Evolutionary conservation across 1,140 invertebrate genomes (phyloP).

Genomic region (Papilio polyxenes): DNA sequence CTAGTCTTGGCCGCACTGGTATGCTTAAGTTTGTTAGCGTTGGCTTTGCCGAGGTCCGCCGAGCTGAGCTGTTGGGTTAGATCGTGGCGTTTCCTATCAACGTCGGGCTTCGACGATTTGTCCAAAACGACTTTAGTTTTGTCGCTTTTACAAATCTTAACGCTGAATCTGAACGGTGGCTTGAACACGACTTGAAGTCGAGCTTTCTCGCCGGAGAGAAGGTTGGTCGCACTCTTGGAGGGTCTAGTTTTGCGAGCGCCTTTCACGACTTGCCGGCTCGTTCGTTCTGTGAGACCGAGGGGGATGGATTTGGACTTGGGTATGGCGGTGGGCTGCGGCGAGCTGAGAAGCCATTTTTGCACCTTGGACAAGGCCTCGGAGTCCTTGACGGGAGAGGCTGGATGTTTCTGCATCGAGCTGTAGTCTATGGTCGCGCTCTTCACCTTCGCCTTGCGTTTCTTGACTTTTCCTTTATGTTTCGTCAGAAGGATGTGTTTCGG

Average conservation of each 20-base stretch:
- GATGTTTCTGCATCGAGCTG: slow-evolving; percentile 84
- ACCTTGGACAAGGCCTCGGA: slow-evolving; percentile 90
- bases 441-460: slow-evolving; percentile 73
- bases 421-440: slow-evolving; percentile 90
- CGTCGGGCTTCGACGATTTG: slow-evolving; percentile 75
- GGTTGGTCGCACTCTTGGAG: slow-evolving; percentile 79
- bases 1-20: slow-evolving; percentile 55
- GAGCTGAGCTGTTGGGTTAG: slow-evolving; percentile 50
- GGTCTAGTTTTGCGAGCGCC: slow-evolving; percentile 73
- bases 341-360: slow-evolving; percentile 90
- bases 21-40: slow-evolving; percentile 59
- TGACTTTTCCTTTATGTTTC: slow-evolving; percentile 77
- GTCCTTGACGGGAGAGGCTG: slow-evolving; percentile 71
- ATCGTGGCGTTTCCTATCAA: slow-evolving; percentile 73
- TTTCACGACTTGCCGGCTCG: slow-evolving; percentile 66
- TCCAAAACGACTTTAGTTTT: slow-evolving; percentile 79
- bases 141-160: slow-evolving; percentile 87
- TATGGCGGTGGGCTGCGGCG: slow-evolving; percentile 80
- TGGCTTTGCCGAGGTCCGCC: slow-evolving; percentile 58
- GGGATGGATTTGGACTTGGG: slow-evolving; percentile 89
- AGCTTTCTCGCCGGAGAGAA: slow-evolving; percentile 81
- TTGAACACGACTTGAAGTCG: slow-evolving; percentile 92
- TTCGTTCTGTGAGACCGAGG: slow-evolving; percentile 81
- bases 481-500: slow-evolving; percentile 74
- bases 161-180: slow-evolving; percentile 91